Evolutionary conservation across 1,140 invertebrate species (phyloP), one percentile per base, ranked within the genome.

Genomic region (Orussus abietinus): DNA sequence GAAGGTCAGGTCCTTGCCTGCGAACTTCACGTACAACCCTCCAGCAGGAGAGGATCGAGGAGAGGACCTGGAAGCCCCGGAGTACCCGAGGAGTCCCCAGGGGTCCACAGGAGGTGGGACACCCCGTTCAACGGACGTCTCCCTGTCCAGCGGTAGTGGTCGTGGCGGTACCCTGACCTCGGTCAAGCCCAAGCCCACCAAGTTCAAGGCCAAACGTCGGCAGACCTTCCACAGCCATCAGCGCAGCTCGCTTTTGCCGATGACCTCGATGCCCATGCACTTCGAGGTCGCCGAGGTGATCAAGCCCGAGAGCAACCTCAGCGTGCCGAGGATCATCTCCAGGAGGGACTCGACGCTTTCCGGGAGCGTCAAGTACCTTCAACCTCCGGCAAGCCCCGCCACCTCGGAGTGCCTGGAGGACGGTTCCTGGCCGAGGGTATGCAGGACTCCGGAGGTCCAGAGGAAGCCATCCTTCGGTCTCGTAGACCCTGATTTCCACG

Each of bases 11-110:
- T 83, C 81, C 19, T 71, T 84, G 20, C 82, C 81, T 38, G 77
- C 81, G 18, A 83, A 84, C 62, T 84, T 84, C 62, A 82, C 75
- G 5, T 84, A 82, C 63, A 82, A 82, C 66, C 79, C 81, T 47
- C 79, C 80, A 10, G 53, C 48, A 5, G 50, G 62, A 28, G 18
- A 36, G 34, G 34, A 36, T 36, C 13, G 47, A 42, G 51, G 62
- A 12, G 47, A 52, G 49, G 44, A 54, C 20, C 53, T 52, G 26
- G 64, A 69, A 32, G 65, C 64, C 69, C 6, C 57, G 28, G 42
- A 25, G n/a, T n/a, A n/a, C n/a, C n/a, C n/a, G n/a, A n/a, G n/a
- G n/a, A n/a, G n/a, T n/a, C n/a, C n/a, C n/a, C n/a, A n/a, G n/a
- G n/a, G n/a, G n/a, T n/a, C n/a, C n/a, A n/a, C n/a, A n/a, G n/a